Base-by-base conservation (phyloP, 1,140 invertebrate species). In the Lepidotrigona ventralis region DNA sequence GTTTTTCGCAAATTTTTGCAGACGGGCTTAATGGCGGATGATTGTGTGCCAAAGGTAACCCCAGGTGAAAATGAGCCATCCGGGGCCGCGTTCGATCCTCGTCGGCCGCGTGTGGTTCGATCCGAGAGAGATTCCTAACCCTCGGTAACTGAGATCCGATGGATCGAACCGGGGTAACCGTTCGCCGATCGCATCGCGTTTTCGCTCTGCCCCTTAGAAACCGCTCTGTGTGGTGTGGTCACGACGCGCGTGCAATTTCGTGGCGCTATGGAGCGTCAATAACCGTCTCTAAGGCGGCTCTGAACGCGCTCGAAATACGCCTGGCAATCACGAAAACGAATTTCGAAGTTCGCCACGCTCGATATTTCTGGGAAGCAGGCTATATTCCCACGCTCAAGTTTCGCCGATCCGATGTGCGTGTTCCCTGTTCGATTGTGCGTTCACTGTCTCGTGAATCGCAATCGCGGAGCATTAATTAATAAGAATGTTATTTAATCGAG, bases 11-110 rank as follows among this genome's bases (percentile, higher is more conserved):
- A 66, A 92, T 91, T 92, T 92, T 92, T 92, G 78, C 84, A 90
- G 91, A 91, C 91, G 58, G 84, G 76, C 85, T 87, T 90, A 91
- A 92, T 90, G 90, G 88, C 88, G 88, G 88, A 90, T 92, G 90
- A 92, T 92, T 92, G 92, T 91, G 91, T 91, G 90, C 87, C 91
- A 88, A 90, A 91, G 88, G 75, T 89, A 89, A 89, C 89, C 88
- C 71, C 84, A 89, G 88, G 91, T 91, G 91, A 91, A 91, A 92
- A 92, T 91, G 91, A 92, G 86, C 77, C 86, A 84, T 70, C 77
- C 72, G 56, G 39, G 39, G 23, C 46, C 58, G 60, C 56, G 71
- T 17, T 70, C 17, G 58, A 54, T 56, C 58, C 60, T 68, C 77
- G 71, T 63, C n/a, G 14, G 53, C 14, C 53, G 14, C 12, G 53